Percentiles rank a stretch among this genome's conserved stretches.
These are phyloP conservation scores for Melanostoma mellinum DNA, from an alignment of 2,888 invertebrate genomes.

Conservation along the genomic window DNA sequence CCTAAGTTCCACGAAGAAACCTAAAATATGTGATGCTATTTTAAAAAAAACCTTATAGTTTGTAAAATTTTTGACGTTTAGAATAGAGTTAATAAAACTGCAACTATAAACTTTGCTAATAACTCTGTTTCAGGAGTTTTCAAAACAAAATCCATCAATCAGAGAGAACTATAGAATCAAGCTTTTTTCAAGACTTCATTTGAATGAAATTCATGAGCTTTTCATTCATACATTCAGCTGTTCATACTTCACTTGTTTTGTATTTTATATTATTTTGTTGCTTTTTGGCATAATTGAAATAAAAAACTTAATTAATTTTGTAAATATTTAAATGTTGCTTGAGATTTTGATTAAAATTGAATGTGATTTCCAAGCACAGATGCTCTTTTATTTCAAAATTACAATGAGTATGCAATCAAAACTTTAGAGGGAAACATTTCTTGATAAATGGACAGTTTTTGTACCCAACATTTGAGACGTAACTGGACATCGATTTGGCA, in stretches of 20 bases:
- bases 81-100: too few species aligned
- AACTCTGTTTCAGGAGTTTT: slow-evolving; percentile 6
- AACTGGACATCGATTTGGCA: too few species aligned
- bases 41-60: too few species aligned
- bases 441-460: too few species aligned
- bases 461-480: too few species aligned
- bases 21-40: too few species aligned
- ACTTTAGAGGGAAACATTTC: too few species aligned
- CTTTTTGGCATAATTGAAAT: slow-evolving; percentile 17
- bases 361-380: slow-evolving; percentile 29
- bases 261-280: slow-evolving; percentile 20
- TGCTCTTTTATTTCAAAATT: slow-evolving; percentile 16
- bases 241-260: slow-evolving; percentile 65
- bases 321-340: slow-evolving; percentile 26
- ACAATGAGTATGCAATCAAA: too few species aligned
- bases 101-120: too few species aligned
- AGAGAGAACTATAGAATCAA: slow-evolving; percentile 9
- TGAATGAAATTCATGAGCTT: slow-evolving; percentile 39
- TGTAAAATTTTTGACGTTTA: too few species aligned
- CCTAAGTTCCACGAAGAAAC: too few species aligned
- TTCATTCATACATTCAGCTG: slow-evolving; percentile 36
- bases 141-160: not conserved
- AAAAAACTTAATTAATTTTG: not conserved
- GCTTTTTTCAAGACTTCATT: not conserved
- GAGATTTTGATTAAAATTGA: slow-evolving; percentile 30